Base-by-base conservation (phyloP, 2,888 invertebrate genomes). In the Heliconius ethilla region DNA sequence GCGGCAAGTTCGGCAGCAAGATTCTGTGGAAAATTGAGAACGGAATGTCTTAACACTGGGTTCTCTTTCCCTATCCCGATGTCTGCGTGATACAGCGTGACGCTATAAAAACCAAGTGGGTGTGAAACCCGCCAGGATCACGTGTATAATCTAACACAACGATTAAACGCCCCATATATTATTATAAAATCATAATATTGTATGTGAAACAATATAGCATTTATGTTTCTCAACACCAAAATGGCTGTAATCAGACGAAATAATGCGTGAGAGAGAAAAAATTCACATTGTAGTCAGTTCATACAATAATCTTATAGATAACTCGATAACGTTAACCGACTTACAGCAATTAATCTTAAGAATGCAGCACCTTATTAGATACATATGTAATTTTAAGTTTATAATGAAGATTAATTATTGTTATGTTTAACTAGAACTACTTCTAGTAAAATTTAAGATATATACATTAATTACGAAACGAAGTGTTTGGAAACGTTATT, bases 281-380 rank as follows among this genome's bases (percentile, higher is more conserved):
- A 86, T 83, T 78, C 82, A 78, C 87, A 91, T 91, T 91, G 91
- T 90, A 78, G 82, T 84, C 80, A 73, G 66, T 83, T 82, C 80
- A 81, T 88, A 91, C 91, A 92, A 91, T 90, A 90, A 89, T 89
- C 89, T 88, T 87, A 86, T 83, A 87, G 90, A 91, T 89, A 86
- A 83, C 73, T 83, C 82, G 89, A 89, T 89, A 88, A 82, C 82
- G 82, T 79, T 70, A 79, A 80, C 75, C 80, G 75, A 75, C 76
- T 67, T 80, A 81, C 82, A 81, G 83, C 84, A 85, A 82, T 82
- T 83, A 80, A 87, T 87, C 86, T 85, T 86, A 86, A 76, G 81
- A 81, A 78, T 81, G 77, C 77, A 77, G 70, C 78, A 79, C 80
- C 78, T 80, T 80, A 81, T 79, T 73, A 75, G 70, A 76, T 79